A percentile compares a stretch with the other conserved stretches of the same genome.
phyloP scores from a whole-genome alignment of 2,888 invertebrate genomes.

The Drosophila meridionalis region DNA sequence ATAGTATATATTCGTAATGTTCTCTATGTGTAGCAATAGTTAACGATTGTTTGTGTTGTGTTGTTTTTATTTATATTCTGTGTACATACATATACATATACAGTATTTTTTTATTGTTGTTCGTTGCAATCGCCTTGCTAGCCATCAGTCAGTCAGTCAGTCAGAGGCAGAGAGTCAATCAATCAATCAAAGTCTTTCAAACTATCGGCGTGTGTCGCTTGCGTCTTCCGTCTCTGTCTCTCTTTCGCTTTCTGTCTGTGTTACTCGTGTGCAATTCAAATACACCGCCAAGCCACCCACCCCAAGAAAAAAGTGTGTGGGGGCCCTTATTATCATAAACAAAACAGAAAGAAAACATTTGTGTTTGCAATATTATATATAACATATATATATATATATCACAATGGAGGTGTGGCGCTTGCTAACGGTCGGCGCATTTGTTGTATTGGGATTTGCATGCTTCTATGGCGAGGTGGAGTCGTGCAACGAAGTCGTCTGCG shows the following conservation, averaged over 20 bases:
- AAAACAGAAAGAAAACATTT: slow-evolving; percentile 14
- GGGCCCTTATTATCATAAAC: slow-evolving; percentile 10
- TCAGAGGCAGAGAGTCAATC: slow-evolving; percentile 3
- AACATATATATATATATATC: slow-evolving; percentile 10
- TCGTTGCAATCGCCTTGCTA: slow-evolving; percentile 47
- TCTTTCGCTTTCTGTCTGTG: slow-evolving; percentile 2
- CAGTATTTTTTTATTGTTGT: slow-evolving; percentile 47
- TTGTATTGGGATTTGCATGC: slow-evolving; percentile 74
- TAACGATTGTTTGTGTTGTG: slow-evolving; percentile 44
- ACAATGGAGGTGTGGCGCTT: slow-evolving; percentile 77
- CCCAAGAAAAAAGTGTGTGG: slow-evolving; percentile 10
- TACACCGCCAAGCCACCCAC: slow-evolving; percentile 37
- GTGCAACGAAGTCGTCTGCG: slow-evolving; percentile 98
- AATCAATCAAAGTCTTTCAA: slow-evolving; percentile 36
- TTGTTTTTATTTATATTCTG: slow-evolving; percentile 28
- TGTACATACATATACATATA: slow-evolving; percentile 4
- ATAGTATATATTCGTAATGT: slow-evolving; percentile 36
- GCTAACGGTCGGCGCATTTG: slow-evolving; percentile 70
- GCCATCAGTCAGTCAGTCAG: slow-evolving; percentile 26
- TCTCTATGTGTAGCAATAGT: slow-evolving; percentile 39
- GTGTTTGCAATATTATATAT: slow-evolving; percentile 10
- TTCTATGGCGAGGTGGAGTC: slow-evolving; percentile 80
- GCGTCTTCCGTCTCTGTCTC: not conserved
- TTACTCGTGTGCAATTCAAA: slow-evolving; percentile 46
- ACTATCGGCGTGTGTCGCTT: slow-evolving; percentile 33